These are phyloP conservation scores for Falco berigora DNA, from an alignment of 2,797 vertebrate genomes.

Conservation along the genomic window DNA sequence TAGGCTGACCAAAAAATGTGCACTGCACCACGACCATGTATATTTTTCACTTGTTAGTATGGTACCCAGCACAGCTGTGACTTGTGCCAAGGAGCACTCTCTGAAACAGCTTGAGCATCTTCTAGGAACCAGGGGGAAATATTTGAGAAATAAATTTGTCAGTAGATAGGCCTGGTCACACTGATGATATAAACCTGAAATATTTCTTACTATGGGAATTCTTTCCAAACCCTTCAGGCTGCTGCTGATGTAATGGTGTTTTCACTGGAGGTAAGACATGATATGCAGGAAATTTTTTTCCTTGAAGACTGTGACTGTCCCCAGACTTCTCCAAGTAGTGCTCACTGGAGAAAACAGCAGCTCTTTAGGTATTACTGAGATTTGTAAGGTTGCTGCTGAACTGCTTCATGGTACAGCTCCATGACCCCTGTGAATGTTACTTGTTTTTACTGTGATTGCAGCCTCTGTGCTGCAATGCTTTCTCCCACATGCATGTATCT, in stretches of 20 bases:
- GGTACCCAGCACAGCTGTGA: neutral
- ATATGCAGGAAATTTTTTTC: neutral
- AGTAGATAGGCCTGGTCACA: neutral
- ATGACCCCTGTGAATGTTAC: neutral
- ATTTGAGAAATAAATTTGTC: neutral
- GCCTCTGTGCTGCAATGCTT: rapidly evolving
- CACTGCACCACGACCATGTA: neutral
- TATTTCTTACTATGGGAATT: neutral
- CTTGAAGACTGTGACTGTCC: neutral
- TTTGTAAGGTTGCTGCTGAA: neutral
- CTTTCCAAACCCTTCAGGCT: neutral
- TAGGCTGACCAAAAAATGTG: neutral
- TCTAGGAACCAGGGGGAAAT: neutral
- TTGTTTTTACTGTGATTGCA: neutral
- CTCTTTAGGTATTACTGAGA: neutral
- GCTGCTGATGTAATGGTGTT: neutral
- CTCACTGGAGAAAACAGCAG: neutral
- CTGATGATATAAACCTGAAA: neutral
- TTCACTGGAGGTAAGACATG: neutral
- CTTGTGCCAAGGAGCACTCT: neutral
- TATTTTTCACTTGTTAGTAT: neutral
- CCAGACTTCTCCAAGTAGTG: neutral
- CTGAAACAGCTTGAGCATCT: neutral
- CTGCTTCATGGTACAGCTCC: neutral
- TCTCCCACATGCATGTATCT: neutral